These are phyloP conservation scores for Nemotelus pantherinus DNA, from an alignment of 2,888 invertebrate genomes.

Conservation along the genomic window DNA sequence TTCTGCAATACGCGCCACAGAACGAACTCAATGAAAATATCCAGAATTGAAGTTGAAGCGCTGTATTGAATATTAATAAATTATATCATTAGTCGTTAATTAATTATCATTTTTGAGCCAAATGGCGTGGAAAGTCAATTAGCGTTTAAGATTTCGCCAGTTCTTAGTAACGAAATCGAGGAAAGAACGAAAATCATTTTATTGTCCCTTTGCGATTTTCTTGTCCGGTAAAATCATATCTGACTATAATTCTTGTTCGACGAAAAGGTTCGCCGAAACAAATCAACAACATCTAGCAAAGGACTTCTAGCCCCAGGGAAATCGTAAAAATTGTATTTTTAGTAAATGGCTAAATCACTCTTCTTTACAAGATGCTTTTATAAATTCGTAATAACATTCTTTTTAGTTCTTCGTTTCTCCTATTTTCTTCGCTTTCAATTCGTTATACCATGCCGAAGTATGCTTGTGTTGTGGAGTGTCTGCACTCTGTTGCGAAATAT, in stretches of 20 bases:
- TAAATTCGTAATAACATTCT: constrained; percentile 24
- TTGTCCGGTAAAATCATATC: background rate
- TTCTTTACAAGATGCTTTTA: constrained; percentile 9
- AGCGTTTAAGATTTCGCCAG: background rate
- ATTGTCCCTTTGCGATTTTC: background rate
- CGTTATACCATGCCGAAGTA: no score
- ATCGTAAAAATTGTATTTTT: constrained; percentile 17
- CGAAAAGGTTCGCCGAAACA: background rate
- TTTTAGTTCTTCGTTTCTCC: background rate
- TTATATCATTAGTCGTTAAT: constrained; percentile 13
- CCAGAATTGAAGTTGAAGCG: no score
- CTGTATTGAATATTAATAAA: constrained; percentile 14
- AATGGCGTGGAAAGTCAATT: constrained; percentile 1
- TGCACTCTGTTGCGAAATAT: no score
- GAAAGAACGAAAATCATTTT: background rate
- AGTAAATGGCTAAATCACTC: constrained; percentile 25
- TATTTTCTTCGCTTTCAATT: no score
- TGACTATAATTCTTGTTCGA: background rate
- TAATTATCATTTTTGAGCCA: background rate
- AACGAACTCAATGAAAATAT: no score
- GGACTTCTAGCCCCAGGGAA: background rate
- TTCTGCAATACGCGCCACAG: no score
- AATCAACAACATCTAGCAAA: no score
- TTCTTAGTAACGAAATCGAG: background rate
- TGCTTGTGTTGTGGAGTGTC: no score